Percentiles rank a stretch among this genome's conserved stretches.
phyloP scores from a whole-genome alignment of 1,140 invertebrate species.

The Rhagoletis zephyria region DNA sequence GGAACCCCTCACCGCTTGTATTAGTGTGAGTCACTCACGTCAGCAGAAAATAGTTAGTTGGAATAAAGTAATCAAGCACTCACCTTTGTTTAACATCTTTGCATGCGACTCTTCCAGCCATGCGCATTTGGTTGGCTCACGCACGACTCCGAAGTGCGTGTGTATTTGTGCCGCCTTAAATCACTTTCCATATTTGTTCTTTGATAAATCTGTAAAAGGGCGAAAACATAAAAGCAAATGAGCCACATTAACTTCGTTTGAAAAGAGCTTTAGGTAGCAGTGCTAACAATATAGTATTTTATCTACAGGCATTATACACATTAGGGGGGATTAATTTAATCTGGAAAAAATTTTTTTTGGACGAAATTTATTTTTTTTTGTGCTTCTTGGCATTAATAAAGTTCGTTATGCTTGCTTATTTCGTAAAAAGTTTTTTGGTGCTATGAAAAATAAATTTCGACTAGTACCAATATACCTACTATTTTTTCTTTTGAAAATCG shows the following conservation, averaged over 20 bases:
- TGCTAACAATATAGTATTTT: background rate
- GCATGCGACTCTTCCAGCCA: background rate
- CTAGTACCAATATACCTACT: no score
- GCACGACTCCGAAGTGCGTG: background rate
- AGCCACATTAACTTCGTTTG: background rate
- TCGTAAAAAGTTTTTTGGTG: no score
- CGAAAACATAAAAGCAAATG: background rate
- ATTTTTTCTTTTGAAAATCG: no score
- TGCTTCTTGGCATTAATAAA: no score
- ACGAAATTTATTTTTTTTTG: no score
- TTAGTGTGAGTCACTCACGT: background rate
- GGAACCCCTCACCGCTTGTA: background rate
- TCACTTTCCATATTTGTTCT: conserved; percentile 26
- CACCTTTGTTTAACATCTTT: background rate
- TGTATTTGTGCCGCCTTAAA: conserved; percentile 16
- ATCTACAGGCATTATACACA: background rate
- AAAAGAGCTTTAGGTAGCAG: background rate
- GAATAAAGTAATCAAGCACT: conserved; percentile 15
- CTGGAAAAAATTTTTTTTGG: no score
- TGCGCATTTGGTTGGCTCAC: background rate
- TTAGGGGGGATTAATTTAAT: no score
- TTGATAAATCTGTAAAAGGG: conserved; percentile 48
- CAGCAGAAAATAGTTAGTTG: background rate
- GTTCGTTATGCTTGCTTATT: no score
- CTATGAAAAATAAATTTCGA: no score